Evolutionary conservation across 2,113 vertebrate genomes (phyloP).

Genomic region (Hemichromis elongatus): DNA sequence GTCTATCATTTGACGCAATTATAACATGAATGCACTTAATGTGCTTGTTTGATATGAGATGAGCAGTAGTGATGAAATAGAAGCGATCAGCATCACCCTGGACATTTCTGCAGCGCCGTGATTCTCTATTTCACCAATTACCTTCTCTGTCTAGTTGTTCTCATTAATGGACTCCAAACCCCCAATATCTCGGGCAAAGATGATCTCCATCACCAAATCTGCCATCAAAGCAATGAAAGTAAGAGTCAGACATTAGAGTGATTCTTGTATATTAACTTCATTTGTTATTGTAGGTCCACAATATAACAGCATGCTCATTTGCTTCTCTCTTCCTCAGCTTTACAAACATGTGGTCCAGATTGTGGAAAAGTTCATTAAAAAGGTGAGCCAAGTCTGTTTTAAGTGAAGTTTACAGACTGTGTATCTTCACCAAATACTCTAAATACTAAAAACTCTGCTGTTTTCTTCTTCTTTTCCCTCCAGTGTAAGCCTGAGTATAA

Average conservation of each 20-base stretch:
- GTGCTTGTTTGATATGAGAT: not conserved
- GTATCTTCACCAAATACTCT: not conserved
- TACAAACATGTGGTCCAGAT: constrained; percentile 99
- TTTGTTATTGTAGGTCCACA: not conserved
- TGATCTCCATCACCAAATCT: constrained; percentile 99
- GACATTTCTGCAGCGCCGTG: not conserved
- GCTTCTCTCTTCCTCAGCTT: constrained; percentile 75
- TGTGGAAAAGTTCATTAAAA: constrained; percentile 99
- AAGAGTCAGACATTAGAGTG: constrained; percentile 35
- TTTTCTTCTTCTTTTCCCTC: not conserved
- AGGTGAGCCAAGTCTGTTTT: constrained; percentile 72
- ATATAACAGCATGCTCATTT: not conserved
- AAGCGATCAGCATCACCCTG: not conserved
- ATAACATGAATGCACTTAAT: not conserved
- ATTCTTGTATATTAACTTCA: not conserved
- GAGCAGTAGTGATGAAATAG: not conserved
- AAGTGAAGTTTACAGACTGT: not conserved
- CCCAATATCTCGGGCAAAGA: constrained; percentile 97
- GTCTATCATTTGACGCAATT: not conserved
- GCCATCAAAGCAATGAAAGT: constrained; percentile 99
- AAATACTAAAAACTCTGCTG: not conserved
- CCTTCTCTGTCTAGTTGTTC: constrained; percentile 80
- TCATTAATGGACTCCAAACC: constrained; percentile 98
- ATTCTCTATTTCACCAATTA: not conserved
- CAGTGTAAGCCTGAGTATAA: constrained; percentile 98